Conservation (phyloP, 2,888 invertebrate species). For the Priapulus caudatus region DNA sequence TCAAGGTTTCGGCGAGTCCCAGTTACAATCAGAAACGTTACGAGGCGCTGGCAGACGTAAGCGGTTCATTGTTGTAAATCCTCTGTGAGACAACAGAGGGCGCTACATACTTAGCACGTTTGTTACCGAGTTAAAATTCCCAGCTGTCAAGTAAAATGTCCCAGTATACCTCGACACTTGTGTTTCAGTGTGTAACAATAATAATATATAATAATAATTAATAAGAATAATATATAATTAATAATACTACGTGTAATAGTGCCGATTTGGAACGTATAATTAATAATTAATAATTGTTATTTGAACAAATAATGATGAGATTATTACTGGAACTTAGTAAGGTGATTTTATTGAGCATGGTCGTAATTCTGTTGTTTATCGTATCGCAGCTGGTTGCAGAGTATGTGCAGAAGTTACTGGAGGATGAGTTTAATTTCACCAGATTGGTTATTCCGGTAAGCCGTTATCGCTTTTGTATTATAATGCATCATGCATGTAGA, state of each 20-base stretch:
- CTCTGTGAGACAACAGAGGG: too few relatives aligned
- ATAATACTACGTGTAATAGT: too few relatives aligned
- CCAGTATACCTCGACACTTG: too few relatives aligned
- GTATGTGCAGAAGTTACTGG: slow-evolving; percentile 53
- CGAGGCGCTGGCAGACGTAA: slow-evolving; percentile 54
- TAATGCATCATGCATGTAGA: not conserved
- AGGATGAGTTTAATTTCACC: slow-evolving; percentile 46
- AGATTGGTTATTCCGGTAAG: slow-evolving; percentile 49
- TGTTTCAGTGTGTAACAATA: too few relatives aligned
- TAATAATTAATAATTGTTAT: too few relatives aligned
- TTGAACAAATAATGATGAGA: too few relatives aligned
- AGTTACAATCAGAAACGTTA: slow-evolving; percentile 57
- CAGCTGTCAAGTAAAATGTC: slow-evolving; percentile 19
- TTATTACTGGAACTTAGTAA: slow-evolving; percentile 1
- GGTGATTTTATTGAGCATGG: not conserved
- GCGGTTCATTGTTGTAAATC: not conserved
- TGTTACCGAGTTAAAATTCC: too few relatives aligned
- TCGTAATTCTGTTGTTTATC: slow-evolving; percentile 6
- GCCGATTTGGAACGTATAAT: too few relatives aligned
- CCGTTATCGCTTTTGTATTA: slow-evolving; percentile 9
- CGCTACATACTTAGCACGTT: too few relatives aligned
- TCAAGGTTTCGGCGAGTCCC: slow-evolving; percentile 48
- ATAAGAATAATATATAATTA: too few relatives aligned
- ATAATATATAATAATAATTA: too few relatives aligned
- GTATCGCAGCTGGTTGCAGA: slow-evolving; percentile 49